A percentile compares a stretch with the other conserved stretches of the same genome.
Conservation (phyloP, 2,113 vertebrate genomes). For the Natator depressus region DNA sequence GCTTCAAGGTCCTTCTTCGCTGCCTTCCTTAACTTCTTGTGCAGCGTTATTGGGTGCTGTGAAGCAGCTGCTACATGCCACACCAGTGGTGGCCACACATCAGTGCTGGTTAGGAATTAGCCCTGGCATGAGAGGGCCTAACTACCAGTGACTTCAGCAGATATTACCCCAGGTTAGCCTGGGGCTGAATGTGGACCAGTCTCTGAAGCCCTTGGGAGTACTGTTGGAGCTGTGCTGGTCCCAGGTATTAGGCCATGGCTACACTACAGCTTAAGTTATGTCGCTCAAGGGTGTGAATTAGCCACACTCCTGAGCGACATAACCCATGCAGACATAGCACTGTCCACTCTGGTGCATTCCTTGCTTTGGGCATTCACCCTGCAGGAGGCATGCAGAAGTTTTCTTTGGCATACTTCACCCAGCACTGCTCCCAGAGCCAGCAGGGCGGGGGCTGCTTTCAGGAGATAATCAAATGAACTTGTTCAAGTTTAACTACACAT, state of each 20-base stretch:
- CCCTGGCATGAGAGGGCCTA: background rate
- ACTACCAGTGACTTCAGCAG: background rate
- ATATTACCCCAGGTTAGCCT: background rate
- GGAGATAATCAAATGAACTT: conserved; percentile 53
- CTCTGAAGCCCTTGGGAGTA: background rate
- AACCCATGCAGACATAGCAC: background rate
- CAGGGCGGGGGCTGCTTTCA: background rate
- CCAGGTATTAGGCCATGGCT: too few species aligned
- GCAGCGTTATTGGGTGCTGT: background rate
- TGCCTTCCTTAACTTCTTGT: background rate
- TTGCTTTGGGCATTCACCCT: background rate
- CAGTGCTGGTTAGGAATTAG: background rate
- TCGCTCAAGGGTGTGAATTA: too few species aligned
- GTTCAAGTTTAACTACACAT: conserved; percentile 60
- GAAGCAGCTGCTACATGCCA: background rate
- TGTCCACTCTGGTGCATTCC: background rate
- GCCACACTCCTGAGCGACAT: too few species aligned
- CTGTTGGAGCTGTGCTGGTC: too few species aligned
- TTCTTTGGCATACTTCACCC: background rate
- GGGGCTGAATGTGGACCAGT: background rate
- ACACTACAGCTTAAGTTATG: too few species aligned
- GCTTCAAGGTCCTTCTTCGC: background rate
- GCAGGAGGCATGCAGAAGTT: background rate
- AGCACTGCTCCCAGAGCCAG: background rate
- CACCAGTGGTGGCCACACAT: background rate